A percentile compares a stretch with the other conserved stretches of the same genome.
phyloP scores from a whole-genome alignment of 2,888 invertebrate genomes.

The Drosophila kanekoi region DNA sequence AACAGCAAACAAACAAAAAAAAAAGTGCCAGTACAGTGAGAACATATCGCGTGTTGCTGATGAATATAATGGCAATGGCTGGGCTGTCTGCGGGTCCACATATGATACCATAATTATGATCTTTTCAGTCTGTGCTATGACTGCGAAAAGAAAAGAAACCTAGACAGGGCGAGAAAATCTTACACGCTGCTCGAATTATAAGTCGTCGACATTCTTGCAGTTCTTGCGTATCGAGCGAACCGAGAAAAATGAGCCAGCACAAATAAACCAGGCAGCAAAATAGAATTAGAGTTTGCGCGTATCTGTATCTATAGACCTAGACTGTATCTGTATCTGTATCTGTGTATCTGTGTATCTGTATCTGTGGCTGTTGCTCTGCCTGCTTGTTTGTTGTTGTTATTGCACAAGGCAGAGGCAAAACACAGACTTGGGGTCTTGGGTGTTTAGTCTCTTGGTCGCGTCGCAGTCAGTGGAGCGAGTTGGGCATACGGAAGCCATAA shows the following conservation, averaged over 20 bases:
- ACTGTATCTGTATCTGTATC: slow-evolving; percentile 26
- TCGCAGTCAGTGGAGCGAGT: slow-evolving; percentile 69
- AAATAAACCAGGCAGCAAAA: slow-evolving; percentile 60
- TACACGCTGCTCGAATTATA: slow-evolving; percentile 76
- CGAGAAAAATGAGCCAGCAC: slow-evolving; percentile 69
- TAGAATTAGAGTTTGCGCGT: slow-evolving; percentile 67
- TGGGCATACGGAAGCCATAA: slow-evolving; percentile 74
- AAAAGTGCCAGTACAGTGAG: slow-evolving; percentile 57
- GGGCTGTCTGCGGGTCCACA: slow-evolving; percentile 36
- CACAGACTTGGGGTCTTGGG: slow-evolving; percentile 42
- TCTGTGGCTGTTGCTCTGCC: slow-evolving; percentile 15
- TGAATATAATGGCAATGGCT: slow-evolving; percentile 68
- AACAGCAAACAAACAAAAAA: slow-evolving; percentile 55
- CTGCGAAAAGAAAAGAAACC: background rate
- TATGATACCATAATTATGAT: slow-evolving; percentile 63
- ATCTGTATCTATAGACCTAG: slow-evolving; percentile 25
- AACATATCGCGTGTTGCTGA: slow-evolving; percentile 71
- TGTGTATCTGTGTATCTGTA: slow-evolving; percentile 26
- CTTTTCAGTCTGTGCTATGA: background rate
- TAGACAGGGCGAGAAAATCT: slow-evolving; percentile 40
- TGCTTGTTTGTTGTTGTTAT: slow-evolving; percentile 26
- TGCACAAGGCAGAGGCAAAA: slow-evolving; percentile 26
- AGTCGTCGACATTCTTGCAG: slow-evolving; percentile 75
- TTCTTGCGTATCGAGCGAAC: slow-evolving; percentile 26
- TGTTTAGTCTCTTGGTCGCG: slow-evolving; percentile 36